Conservation (phyloP, 2,888 invertebrate species). For the Anagyrus pseudococci region DNA sequence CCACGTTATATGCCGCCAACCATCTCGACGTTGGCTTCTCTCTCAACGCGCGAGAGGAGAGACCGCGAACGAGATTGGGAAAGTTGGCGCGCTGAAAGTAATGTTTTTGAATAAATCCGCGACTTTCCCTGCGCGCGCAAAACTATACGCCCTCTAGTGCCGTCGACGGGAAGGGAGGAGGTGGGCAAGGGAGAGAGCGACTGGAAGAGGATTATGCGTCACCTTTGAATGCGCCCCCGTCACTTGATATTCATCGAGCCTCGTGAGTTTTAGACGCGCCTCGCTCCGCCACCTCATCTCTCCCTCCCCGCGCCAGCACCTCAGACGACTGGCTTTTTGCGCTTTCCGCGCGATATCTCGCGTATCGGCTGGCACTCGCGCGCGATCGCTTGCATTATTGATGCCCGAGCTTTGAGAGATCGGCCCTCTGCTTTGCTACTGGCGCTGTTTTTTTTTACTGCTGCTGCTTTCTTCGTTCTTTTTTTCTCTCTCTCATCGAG, state of each 20-base stretch:
- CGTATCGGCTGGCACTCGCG: too few relatives aligned
- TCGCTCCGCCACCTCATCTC: too few relatives aligned
- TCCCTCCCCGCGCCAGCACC: too few relatives aligned
- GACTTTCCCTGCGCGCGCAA: neutral
- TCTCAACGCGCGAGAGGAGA: too few relatives aligned
- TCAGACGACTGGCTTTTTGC: neutral
- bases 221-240: constrained; percentile 24
- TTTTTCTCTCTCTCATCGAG: too few relatives aligned
- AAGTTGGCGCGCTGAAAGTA: constrained; percentile 50
- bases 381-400: too few relatives aligned
- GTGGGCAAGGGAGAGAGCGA: too few relatives aligned
- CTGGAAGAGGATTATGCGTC: constrained; percentile 16
- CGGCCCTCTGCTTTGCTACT: neutral
- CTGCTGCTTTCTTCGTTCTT: neutral
- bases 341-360: neutral
- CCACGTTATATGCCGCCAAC: neutral
- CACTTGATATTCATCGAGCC: constrained; percentile 34
- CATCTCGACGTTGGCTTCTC: too few relatives aligned
- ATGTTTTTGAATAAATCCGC: constrained; percentile 52
- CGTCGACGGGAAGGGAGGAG: neutral
- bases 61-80: constrained; percentile 53
- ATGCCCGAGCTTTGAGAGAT: too few relatives aligned
- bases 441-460: neutral
- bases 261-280: constrained; percentile 16
- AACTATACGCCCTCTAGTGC: neutral